Conservation (phyloP, 2,888 invertebrate species). For the Parnassius glacialis region DNA sequence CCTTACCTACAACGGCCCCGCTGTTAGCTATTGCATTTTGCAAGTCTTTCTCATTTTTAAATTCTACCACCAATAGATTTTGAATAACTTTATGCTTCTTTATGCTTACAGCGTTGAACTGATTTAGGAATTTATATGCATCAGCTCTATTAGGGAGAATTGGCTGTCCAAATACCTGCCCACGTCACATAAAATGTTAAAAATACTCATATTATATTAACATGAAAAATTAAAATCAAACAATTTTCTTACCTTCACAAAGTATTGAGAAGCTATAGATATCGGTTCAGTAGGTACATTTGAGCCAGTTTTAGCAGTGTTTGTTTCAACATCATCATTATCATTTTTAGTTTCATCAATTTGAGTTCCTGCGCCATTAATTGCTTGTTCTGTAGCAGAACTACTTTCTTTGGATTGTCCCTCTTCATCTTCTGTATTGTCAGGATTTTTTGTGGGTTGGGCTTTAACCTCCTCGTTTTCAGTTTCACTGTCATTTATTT, state of each 20-base stretch:
- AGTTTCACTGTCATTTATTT: background rate
- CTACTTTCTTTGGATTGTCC: background rate
- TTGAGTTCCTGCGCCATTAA: background rate
- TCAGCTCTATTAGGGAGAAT: slow-evolving; percentile 51
- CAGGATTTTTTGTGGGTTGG: background rate
- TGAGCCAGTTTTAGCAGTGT: background rate
- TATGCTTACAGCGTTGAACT: slow-evolving; percentile 53
- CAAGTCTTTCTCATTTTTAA: slow-evolving; percentile 46
- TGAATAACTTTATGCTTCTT: slow-evolving; percentile 60
- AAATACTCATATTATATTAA: background rate
- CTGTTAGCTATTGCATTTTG: slow-evolving; percentile 50
- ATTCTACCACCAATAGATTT: slow-evolving; percentile 60
- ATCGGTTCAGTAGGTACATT: background rate
- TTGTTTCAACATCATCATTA: background rate
- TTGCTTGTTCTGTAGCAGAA: background rate
- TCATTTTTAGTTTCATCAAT: background rate
- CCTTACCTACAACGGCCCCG: slow-evolving; percentile 53
- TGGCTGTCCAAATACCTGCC: slow-evolving; percentile 54
- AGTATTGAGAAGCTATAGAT: slow-evolving; percentile 35
- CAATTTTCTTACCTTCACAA: slow-evolving; percentile 45
- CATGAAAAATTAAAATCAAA: background rate
- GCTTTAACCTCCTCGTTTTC: background rate
- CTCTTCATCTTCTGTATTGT: background rate
- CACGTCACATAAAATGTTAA: background rate
- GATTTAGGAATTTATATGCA: slow-evolving; percentile 55